A percentile compares a stretch with the other conserved stretches of the same genome.
Evolutionary conservation across 1,140 invertebrate species (phyloP).

Genomic region (Drosophila pallidifrons): DNA sequence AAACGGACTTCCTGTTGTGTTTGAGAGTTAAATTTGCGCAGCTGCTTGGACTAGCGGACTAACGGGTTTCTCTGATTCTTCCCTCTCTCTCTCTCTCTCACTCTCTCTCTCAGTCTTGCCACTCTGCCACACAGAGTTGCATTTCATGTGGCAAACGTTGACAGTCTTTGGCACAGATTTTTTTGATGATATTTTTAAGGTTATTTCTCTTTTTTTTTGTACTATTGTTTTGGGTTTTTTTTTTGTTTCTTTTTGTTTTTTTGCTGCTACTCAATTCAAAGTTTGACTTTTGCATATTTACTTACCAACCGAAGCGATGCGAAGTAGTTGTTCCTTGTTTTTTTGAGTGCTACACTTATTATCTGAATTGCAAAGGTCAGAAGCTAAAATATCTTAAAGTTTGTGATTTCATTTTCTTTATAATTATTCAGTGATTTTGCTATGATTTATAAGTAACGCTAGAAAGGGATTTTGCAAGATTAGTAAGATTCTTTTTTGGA

Average conservation of each 20-base stretch:
- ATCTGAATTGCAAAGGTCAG: background rate
- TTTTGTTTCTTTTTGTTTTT: conserved; percentile 19
- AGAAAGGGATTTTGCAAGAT: no score
- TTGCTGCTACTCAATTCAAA: conserved; percentile 36
- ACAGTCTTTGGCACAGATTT: conserved; percentile 33
- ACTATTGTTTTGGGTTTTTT: conserved; percentile 14
- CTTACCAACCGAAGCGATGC: background rate
- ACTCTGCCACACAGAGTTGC: conserved; percentile 7
- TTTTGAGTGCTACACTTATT: background rate
- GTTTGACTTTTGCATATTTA: conserved; percentile 54
- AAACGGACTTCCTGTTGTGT: conserved; percentile 71
- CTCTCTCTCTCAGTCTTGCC: background rate
- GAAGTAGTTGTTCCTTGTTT: background rate
- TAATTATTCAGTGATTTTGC: no score
- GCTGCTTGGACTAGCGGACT: conserved; percentile 55
- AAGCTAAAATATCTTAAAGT: background rate
- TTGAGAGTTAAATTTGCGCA: conserved; percentile 69
- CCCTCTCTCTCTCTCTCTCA: background rate
- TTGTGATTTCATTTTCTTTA: background rate
- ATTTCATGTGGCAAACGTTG: background rate
- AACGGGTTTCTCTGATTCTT: conserved; percentile 12
- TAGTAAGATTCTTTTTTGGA: no score
- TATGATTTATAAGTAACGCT: no score
- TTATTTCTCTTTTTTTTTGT: background rate
- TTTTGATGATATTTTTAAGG: background rate